phyloP scores from a whole-genome alignment of 1,140 invertebrate genomes.

The Bathynomus jamesi region DNA sequence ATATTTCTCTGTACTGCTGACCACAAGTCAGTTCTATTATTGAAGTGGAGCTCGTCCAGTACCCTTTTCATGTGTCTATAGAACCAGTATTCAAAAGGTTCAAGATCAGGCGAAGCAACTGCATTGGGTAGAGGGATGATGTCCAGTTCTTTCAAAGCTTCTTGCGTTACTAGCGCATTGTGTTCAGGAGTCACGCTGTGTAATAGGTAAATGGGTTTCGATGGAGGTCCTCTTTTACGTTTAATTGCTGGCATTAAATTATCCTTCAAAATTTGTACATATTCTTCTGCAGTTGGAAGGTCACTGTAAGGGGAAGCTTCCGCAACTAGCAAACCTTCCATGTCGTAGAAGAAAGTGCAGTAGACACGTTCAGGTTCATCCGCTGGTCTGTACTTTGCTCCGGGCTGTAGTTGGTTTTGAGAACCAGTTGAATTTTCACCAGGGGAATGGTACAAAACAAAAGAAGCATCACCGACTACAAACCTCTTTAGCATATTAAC shows the following conservation, averaged over 20 bases:
- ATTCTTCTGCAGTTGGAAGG: conserved; percentile 19
- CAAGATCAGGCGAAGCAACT: conserved; percentile 21
- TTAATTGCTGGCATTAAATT: conserved; percentile 21
- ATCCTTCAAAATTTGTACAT: conserved; percentile 18
- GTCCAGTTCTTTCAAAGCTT: conserved; percentile 14
- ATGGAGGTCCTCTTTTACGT: neutral
- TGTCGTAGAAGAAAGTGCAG: conserved; percentile 26
- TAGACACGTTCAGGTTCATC: conserved; percentile 16
- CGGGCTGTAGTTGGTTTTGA: neutral
- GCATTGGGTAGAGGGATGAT: conserved; percentile 19
- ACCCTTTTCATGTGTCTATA: conserved; percentile 14
- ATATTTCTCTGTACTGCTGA: conserved; percentile 21
- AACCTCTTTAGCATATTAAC: conserved; percentile 25
- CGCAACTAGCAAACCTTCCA: conserved; percentile 18
- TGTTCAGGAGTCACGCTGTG: conserved; percentile 22
- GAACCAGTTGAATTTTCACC: conserved; percentile 43
- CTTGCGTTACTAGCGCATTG: conserved; percentile 9
- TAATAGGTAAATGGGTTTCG: conserved; percentile 5
- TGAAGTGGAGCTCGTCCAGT: conserved; percentile 16
- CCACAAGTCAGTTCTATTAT: conserved; percentile 19
- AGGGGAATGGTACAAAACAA: conserved; percentile 26
- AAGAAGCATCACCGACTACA: conserved; percentile 34
- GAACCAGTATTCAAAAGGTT: conserved; percentile 23
- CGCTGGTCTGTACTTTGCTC: conserved; percentile 1
- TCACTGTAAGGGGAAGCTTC: conserved; percentile 22